Conservation (phyloP, 2,797 vertebrate species). For the Microtus agrestis region DNA sequence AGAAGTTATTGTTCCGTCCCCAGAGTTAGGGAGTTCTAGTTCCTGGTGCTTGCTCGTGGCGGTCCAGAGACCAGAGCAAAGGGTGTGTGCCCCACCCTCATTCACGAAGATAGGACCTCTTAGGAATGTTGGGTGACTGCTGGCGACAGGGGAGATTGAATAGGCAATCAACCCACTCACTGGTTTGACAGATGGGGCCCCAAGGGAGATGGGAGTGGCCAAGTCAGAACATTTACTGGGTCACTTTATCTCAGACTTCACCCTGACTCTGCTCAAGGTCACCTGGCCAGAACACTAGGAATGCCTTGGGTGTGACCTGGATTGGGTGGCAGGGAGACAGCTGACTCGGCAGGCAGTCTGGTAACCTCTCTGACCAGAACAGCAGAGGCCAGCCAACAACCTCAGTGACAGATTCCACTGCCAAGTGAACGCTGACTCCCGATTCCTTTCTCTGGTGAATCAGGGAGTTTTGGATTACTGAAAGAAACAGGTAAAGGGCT, state of each 20-base stretch:
- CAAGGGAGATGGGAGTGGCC: neutral
- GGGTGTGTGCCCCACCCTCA: neutral
- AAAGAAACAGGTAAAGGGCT: neutral
- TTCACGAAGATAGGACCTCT: neutral
- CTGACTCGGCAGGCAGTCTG: neutral
- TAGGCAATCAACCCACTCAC: neutral
- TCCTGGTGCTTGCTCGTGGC: neutral
- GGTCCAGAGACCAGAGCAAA: constrained; percentile 13
- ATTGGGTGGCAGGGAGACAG: neutral
- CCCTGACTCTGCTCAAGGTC: neutral
- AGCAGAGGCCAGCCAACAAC: neutral
- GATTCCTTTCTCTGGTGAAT: neutral
- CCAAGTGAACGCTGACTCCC: neutral
- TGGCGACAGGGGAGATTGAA: neutral
- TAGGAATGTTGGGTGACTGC: neutral
- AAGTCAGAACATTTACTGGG: neutral
- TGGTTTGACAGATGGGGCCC: neutral
- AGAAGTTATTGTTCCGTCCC: neutral
- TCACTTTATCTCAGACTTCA: neutral
- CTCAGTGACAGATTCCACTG: neutral
- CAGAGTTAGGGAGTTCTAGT: neutral
- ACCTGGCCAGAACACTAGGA: neutral
- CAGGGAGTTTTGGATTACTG: neutral
- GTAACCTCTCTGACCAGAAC: neutral
- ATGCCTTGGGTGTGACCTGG: neutral